phyloP scores from a whole-genome alignment of 1,140 invertebrate genomes.

The Ostrea edulis region DNA sequence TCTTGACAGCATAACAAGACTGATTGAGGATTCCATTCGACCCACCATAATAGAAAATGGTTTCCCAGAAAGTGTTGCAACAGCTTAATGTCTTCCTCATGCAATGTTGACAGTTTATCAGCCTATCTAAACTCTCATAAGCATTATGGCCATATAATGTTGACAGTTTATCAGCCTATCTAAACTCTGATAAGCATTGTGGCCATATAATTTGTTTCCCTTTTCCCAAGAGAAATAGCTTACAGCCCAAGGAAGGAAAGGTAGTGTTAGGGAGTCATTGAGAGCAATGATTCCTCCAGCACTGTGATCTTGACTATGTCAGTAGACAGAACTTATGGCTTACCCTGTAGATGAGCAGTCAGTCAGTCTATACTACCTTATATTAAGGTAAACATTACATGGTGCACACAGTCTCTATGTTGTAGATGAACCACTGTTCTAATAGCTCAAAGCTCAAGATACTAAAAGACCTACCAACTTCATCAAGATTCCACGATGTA shows the following conservation, averaged over 20 bases:
- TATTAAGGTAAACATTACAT: neutral
- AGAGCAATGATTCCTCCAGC: neutral
- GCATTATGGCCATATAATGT: neutral
- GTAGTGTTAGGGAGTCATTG: neutral
- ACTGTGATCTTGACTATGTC: neutral
- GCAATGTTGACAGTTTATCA: neutral
- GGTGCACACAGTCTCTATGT: neutral
- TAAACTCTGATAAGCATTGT: neutral
- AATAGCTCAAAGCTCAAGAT: neutral
- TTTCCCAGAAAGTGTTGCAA: conserved; percentile 15
- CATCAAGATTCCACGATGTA: neutral
- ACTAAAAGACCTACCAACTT: neutral
- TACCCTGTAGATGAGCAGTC: neutral
- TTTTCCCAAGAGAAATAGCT: neutral
- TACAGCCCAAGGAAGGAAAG: neutral
- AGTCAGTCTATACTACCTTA: neutral
- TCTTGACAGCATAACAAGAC: conserved; percentile 86
- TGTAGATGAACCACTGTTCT: neutral
- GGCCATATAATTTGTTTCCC: neutral
- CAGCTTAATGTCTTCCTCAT: neutral
- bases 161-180: neutral
- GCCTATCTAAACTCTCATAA: neutral
- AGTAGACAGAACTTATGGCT: neutral
- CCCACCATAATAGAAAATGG: conserved; percentile 39
- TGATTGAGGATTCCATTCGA: conserved; percentile 84